phyloP scores from a whole-genome alignment of 2,113 vertebrate genomes.

The Puffinus mauretanicus region DNA sequence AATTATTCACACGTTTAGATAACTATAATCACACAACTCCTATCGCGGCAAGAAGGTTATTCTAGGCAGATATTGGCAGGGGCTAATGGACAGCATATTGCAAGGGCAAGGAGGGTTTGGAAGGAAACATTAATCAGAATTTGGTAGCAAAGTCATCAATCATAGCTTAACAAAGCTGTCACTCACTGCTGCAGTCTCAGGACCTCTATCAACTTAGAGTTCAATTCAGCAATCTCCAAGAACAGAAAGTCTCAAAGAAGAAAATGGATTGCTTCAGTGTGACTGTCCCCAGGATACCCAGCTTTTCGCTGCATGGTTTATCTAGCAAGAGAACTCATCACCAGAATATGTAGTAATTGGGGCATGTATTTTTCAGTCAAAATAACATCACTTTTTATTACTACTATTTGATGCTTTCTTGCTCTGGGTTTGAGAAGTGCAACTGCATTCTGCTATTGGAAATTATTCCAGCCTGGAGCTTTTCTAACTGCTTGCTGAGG shows the following conservation, averaged over 20 bases:
- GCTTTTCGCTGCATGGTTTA: not conserved
- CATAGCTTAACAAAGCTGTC: conserved; percentile 61
- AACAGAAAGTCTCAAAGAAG: not conserved
- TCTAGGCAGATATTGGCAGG: conserved; percentile 68
- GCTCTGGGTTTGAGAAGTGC: not conserved
- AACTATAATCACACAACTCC: conserved; percentile 65
- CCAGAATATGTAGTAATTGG: not conserved
- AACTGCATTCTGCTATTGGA: not conserved
- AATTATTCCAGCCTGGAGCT: not conserved
- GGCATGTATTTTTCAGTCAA: not conserved
- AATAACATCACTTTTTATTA: not conserved
- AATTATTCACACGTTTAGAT: conserved; percentile 77
- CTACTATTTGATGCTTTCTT: not conserved
- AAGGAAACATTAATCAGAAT: conserved; percentile 68
- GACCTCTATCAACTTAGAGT: conserved; percentile 32
- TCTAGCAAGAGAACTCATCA: not conserved
- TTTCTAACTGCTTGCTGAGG: not conserved
- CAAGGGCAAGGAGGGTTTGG: conserved; percentile 46
- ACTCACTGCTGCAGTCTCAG: conserved; percentile 32
- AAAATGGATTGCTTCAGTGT: not conserved
- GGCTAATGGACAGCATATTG: conserved; percentile 72
- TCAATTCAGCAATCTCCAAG: conserved; percentile 27
- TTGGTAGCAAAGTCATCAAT: conserved; percentile 64
- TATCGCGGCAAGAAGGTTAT: conserved; percentile 60
- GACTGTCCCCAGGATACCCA: conserved; percentile 18